Evolutionary conservation across 2,888 invertebrate species (phyloP).

Genomic region (Mesorhabditis sp.): DNA sequence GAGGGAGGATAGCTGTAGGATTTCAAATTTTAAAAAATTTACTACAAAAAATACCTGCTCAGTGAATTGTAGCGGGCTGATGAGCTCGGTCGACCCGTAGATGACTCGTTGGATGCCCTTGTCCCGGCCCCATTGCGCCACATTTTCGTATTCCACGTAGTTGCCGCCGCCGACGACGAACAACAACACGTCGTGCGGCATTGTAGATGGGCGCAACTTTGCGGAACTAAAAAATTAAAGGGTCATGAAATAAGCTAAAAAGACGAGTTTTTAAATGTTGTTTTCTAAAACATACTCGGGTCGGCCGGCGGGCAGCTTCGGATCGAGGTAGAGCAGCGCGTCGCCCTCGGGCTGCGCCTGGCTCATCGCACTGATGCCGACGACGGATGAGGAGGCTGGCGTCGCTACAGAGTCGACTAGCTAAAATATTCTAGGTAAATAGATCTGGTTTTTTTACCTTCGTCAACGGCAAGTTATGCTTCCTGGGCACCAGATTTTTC

Average conservation of each 20-base stretch:
- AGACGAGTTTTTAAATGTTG: conserved; percentile 1
- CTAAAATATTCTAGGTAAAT: conserved; percentile 19
- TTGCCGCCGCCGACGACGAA: conserved; percentile 71
- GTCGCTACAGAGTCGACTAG: conserved; percentile 50
- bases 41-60: conserved; percentile 67
- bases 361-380: conserved; percentile 68
- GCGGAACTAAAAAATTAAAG: conserved; percentile 13
- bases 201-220: conserved; percentile 18
- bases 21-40: neutral
- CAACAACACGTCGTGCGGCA: conserved; percentile 60
- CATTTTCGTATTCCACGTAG: conserved; percentile 98
- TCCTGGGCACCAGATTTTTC: conserved; percentile 88
- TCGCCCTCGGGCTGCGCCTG: conserved; percentile 78
- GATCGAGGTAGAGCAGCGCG: conserved; percentile 86
- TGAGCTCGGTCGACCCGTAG: conserved; percentile 89
- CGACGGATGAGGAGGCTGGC: conserved; percentile 35
- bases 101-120: conserved; percentile 69
- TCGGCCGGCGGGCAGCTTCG: conserved; percentile 69
- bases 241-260: conserved; percentile 11
- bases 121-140: conserved; percentile 67
- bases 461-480: conserved; percentile 67
- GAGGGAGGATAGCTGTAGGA: neutral
- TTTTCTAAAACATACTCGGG: conserved; percentile 33
- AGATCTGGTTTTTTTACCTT: conserved; percentile 59
- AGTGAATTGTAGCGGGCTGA: conserved; percentile 88